These are phyloP conservation scores for Caloenas nicobarica DNA, from an alignment of 2,113 vertebrate genomes.

Conservation along the genomic window DNA sequence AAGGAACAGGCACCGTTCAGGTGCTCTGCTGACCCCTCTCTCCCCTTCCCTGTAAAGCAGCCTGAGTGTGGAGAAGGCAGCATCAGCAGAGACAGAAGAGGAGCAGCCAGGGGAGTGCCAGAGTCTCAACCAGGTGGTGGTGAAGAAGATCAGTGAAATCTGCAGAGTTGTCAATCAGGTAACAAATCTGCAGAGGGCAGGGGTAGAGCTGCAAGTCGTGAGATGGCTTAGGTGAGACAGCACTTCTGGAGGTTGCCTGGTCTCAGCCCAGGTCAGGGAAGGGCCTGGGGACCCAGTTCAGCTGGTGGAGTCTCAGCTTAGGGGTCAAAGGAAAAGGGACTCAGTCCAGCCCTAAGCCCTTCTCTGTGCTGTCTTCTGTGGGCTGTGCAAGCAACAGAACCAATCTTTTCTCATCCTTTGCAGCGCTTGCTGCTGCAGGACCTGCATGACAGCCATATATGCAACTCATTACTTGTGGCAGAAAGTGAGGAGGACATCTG, in stretches of 20 bases:
- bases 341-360: neutral
- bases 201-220: neutral
- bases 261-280: neutral
- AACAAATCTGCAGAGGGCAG: neutral
- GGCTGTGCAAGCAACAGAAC: neutral
- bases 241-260: neutral
- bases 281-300: neutral
- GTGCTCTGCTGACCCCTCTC: neutral
- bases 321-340: neutral
- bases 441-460: slow-evolving; percentile 93
- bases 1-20: neutral
- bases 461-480: slow-evolving; percentile 94
- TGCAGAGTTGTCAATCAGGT: slow-evolving; percentile 97
- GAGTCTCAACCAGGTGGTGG: slow-evolving; percentile 85
- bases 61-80: slow-evolving; percentile 66
- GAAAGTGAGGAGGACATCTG: slow-evolving; percentile 99
- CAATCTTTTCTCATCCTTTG: neutral
- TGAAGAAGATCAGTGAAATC: slow-evolving; percentile 91
- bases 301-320: neutral
- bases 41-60: slow-evolving; percentile 41
- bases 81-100: slow-evolving; percentile 70
- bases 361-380: neutral
- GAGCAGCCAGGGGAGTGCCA: slow-evolving; percentile 82
- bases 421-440: slow-evolving; percentile 95
- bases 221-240: neutral